phyloP scores from a whole-genome alignment of 2,113 vertebrate species.

The Phocoena sinus region DNA sequence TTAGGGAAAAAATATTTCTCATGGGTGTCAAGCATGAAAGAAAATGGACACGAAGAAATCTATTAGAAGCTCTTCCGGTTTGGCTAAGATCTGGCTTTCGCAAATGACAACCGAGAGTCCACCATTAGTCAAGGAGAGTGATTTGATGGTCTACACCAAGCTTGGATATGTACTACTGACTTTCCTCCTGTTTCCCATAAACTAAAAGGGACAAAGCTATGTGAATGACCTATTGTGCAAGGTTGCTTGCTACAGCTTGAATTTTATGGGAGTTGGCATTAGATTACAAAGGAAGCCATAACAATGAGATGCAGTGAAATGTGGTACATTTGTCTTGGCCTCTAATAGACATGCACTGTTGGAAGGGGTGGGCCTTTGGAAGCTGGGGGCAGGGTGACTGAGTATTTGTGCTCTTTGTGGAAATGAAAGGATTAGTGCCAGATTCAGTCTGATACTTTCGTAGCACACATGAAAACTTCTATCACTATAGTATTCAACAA shows the following conservation, averaged over 20 bases:
- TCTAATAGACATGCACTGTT: not conserved
- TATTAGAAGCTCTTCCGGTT: not conserved
- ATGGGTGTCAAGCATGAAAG: not conserved
- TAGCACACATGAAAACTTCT: not conserved
- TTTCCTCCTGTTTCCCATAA: slow-evolving; percentile 38
- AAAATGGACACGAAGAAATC: not conserved
- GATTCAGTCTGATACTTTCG: not conserved
- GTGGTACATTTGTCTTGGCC: not conserved
- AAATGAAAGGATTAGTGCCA: not conserved
- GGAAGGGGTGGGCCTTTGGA: not conserved
- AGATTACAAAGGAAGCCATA: slow-evolving; percentile 51
- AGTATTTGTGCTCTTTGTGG: not conserved
- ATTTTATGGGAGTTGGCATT: slow-evolving; percentile 60
- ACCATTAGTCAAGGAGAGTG: not conserved
- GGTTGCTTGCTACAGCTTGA: slow-evolving; percentile 51
- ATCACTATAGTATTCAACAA: not conserved
- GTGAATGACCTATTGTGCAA: slow-evolving; percentile 52
- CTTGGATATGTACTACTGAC: not conserved
- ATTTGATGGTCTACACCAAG: not conserved
- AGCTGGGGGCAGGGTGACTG: no score
- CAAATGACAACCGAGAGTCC: not conserved
- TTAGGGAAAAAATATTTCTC: not conserved
- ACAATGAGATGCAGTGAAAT: slow-evolving; percentile 18
- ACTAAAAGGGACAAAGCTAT: slow-evolving; percentile 31
- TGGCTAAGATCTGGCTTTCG: not conserved